Base-by-base conservation (phyloP, 1,140 invertebrate species). In the Stegodyphus dumicola region DNA sequence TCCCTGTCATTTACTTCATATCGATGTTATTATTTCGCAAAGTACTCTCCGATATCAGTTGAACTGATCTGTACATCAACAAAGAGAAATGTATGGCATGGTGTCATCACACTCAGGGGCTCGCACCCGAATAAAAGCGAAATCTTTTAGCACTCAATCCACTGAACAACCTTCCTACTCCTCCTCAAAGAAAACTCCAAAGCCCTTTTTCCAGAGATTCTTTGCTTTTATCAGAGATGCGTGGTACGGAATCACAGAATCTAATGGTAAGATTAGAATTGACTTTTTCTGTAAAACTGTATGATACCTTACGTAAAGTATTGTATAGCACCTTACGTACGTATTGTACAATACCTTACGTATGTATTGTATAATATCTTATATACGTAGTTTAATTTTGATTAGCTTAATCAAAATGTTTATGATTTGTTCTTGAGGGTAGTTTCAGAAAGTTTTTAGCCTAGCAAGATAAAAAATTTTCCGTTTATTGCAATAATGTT, bases 171-270 rank as follows among this genome's bases (percentile, higher is more conserved):
- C 73, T 7, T 18, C n/a, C 4, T 54, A 52, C 10, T 11, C 11
- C 13, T 51, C 64, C 5, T 48, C 18, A 6, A 54, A 64, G 10
- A 83, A 67, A 75, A 6, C 70, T 15, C 70, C 70, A 6, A 48
- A 56, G 13, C 74, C 74, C 53, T 67, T 56, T 51, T 83, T 74
- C 52, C 81, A 75, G 18, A 11, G 81, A 15, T 53, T 85, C 52
- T 18, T 77, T 13, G 49, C 64, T 18, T 85, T 76, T 33, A 2
- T 85, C 7, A 85, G 53, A 51, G 65, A 85, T 70, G 74, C 81
- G 51, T 85, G 81, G 81, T 85, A 85, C 13, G 81, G 81, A 49
- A 85, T 85, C 48, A 85, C 81, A 7, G 81, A 85, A 7, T n/a
- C 60, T 5, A 76, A 85, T 15, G 81, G 81, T 85, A 77, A 85